These are phyloP conservation scores for Poeciliopsis retropinna DNA, from an alignment of 2,113 vertebrate species.

Conservation along the genomic window DNA sequence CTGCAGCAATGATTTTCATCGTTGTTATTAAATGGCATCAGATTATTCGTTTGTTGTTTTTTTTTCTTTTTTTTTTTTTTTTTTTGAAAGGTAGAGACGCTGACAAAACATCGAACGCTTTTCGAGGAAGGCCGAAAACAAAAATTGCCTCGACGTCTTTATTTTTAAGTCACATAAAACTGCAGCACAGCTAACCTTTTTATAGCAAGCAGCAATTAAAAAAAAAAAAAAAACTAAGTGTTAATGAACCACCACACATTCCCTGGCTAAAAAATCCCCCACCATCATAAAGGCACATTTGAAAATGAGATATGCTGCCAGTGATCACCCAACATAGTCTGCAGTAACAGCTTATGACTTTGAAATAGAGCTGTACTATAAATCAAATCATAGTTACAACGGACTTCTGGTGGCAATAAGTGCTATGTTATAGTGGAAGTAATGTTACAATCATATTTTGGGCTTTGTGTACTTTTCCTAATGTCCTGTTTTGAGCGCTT, in stretches of 20 bases:
- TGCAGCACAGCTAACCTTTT: neutral
- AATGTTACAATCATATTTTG: too few relatives aligned
- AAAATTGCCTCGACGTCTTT: neutral
- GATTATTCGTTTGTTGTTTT: too few relatives aligned
- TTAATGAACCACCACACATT: neutral
- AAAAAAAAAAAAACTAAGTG: neutral
- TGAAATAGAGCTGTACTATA: neutral
- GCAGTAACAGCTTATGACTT: neutral
- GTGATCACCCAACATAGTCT: neutral
- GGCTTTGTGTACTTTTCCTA: neutral
- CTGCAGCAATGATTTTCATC: neutral
- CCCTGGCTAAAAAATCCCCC: too few relatives aligned
- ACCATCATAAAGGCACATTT: neutral
- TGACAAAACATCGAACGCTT: too few relatives aligned
- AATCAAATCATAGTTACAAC: neutral
- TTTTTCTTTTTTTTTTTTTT: too few relatives aligned
- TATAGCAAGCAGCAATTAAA: too few relatives aligned
- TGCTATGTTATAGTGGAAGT: neutral
- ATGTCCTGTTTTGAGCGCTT: neutral
- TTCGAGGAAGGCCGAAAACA: neutral
- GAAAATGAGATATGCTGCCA: neutral
- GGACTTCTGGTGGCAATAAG: neutral
- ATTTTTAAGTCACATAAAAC: neutral
- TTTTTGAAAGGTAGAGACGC: too few relatives aligned
- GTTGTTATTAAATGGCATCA: too few relatives aligned